Evolutionary conservation across 2,888 invertebrate genomes (phyloP).

Genomic region (Mythimna vitellina): DNA sequence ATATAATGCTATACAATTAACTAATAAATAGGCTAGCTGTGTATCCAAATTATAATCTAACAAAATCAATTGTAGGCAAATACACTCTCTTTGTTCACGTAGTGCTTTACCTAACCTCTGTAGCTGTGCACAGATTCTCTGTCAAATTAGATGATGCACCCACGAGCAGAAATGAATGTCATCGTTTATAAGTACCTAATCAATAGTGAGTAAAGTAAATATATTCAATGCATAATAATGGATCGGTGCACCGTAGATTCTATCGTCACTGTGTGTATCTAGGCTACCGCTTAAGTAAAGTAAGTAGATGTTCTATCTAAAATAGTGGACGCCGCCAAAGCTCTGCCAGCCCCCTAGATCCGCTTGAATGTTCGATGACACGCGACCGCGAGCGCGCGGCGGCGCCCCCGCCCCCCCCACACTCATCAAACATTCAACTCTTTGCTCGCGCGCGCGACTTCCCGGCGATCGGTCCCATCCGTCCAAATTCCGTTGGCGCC

Average conservation of each 20-base stretch:
- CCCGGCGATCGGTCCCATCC: slow-evolving; percentile 81
- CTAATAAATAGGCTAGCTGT: slow-evolving; percentile 70
- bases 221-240: slow-evolving; percentile 58
- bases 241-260: slow-evolving; percentile 75
- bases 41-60: slow-evolving; percentile 61
- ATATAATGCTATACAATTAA: slow-evolving; percentile 54
- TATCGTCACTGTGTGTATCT: slow-evolving; percentile 65
- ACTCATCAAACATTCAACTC: slow-evolving; percentile 91
- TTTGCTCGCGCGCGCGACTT: slow-evolving; percentile 83
- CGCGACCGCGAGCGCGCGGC: slow-evolving; percentile 73
- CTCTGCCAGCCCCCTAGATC: slow-evolving; percentile 51
- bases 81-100: slow-evolving; percentile 73
- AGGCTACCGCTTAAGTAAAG: slow-evolving; percentile 67
- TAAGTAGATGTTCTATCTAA: slow-evolving; percentile 58
- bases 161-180: slow-evolving; percentile 57
- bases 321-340: slow-evolving; percentile 55
- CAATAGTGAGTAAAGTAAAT: slow-evolving; percentile 64
- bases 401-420: slow-evolving; percentile 72
- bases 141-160: slow-evolving; percentile 74
- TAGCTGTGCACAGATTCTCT: slow-evolving; percentile 78
- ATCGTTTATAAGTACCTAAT: slow-evolving; percentile 58
- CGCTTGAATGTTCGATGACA: slow-evolving; percentile 90
- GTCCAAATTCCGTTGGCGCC: slow-evolving; percentile 77
- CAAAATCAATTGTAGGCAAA: slow-evolving; percentile 52
- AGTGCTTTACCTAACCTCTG: slow-evolving; percentile 76